A percentile compares a stretch with the other conserved stretches of the same genome.
phyloP scores from a whole-genome alignment of 2,797 vertebrate genomes.

The Pangasius mekongensis region DNA sequence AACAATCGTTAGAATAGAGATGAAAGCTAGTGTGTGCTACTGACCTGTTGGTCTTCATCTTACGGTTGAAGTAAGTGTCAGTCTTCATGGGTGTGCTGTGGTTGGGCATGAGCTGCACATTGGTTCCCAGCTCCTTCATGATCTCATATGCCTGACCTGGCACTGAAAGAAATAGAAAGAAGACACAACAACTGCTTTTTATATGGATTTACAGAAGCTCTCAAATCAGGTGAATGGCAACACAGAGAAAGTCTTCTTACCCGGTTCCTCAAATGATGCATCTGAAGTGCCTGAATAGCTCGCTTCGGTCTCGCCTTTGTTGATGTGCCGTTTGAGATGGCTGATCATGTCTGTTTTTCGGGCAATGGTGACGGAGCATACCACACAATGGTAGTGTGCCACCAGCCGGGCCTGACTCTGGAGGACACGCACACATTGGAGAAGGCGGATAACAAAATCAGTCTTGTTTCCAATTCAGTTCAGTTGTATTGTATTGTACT shows the following conservation, averaged over 20 bases:
- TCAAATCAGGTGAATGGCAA: background rate
- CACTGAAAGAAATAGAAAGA: conserved; percentile 59
- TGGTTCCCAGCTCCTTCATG: conserved; percentile 90
- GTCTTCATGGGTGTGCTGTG: conserved; percentile 90
- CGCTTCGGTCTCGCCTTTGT: conserved; percentile 92
- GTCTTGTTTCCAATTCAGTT: background rate
- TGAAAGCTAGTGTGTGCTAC: conserved; percentile 22
- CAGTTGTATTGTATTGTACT: background rate
- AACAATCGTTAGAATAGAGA: background rate
- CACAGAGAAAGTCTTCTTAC: conserved; percentile 50
- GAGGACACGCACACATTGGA: background rate
- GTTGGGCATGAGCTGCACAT: conserved; percentile 93
- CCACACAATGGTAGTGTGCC: conserved; percentile 95
- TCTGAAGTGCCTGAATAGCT: conserved; percentile 80
- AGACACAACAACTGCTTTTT: background rate
- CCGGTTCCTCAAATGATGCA: conserved; percentile 62
- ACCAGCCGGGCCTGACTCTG: conserved; percentile 82
- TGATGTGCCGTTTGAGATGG: conserved; percentile 90
- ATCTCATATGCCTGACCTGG: conserved; percentile 79
- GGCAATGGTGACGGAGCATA: conserved; percentile 90
- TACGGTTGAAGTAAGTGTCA: conserved; percentile 96
- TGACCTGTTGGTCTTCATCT: conserved; percentile 98
- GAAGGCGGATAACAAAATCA: background rate
- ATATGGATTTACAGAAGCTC: background rate
- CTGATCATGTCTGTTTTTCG: conserved; percentile 94